A percentile compares a stretch with the other conserved stretches of the same genome.
phyloP scores from a whole-genome alignment of 2,113 vertebrate species.

The Ictidomys tridecemlineatus region DNA sequence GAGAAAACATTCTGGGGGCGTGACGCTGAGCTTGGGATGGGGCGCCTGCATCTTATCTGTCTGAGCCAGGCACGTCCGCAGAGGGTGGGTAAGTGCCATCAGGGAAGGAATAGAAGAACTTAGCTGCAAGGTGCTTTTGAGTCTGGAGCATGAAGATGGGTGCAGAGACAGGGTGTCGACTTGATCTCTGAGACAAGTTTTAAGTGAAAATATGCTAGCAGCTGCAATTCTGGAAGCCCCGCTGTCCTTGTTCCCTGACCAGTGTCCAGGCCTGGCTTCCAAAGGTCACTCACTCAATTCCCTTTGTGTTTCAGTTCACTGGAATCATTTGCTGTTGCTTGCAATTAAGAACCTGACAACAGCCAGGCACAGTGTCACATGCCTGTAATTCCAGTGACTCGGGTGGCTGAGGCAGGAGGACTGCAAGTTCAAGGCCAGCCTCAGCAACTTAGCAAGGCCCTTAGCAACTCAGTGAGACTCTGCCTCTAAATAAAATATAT shows the following conservation, averaged over 20 bases:
- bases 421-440: too few relatives aligned
- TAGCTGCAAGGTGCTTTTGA: not conserved
- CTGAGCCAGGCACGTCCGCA: fast-evolving
- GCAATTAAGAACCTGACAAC: not conserved
- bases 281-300: not conserved
- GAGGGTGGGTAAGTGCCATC: fast-evolving
- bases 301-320: not conserved
- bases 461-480: too few relatives aligned
- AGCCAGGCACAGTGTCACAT: not conserved
- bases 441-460: too few relatives aligned
- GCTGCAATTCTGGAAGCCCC: not conserved
- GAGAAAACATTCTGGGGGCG: fast-evolving
- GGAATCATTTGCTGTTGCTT: not conserved
- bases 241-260: not conserved
- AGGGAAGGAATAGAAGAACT: too few relatives aligned
- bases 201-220: not conserved
- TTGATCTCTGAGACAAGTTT: not conserved
- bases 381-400: too few relatives aligned
- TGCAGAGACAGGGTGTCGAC: not conserved
- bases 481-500: too few relatives aligned
- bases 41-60: not conserved
- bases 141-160: not conserved
- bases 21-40: not conserved
- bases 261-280: not conserved
- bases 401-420: too few relatives aligned